Evolutionary conservation across 2,113 vertebrate genomes (phyloP), one percentile per base, ranked within the genome.

Genomic region (Entelurus aequoreus): DNA sequence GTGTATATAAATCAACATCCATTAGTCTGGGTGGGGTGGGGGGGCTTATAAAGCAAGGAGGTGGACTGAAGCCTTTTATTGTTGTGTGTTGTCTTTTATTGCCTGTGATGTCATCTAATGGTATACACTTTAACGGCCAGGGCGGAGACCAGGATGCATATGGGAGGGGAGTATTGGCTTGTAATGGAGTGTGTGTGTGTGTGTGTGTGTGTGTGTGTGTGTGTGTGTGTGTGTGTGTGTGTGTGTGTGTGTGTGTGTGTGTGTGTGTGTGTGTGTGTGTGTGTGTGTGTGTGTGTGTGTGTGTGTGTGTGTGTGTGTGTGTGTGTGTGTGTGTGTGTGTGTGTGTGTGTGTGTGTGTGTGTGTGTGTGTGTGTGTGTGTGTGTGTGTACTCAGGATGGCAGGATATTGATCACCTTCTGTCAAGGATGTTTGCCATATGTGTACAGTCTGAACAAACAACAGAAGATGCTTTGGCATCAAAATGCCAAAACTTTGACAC

Each of bases 81-180:
- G 87, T 85, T n/a, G n/a, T n/a, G n/a, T n/a, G n/a, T n/a, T 84
- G 84, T 66, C 77, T 83, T 89, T 88, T 87, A 89, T 78, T 80
- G 83, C 79, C 65, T 63, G 77, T 90, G 90, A 90, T 90, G 89
- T 92, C 90, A 91, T 90, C 81, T 78, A 84, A 86, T 76, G 80
- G 81, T 88, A 87, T 84, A 85, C 63, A 67, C 73, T 80, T 57
- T 84, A 81, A 88, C 71, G 75, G 77, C 59, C 72, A 63, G 77
- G 83, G 87, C 78, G 77, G 78, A 52, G 73, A 65, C 70, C 59
- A 75, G 60, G 42, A 46, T 75, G 81, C 64, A 68, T 60, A 67
- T 71, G 79, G 79, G 74, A 83, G 79, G 79, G 63, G 74, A 65
- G 74, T 74, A 79, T 79, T 59, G 70, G 68, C 47, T 54, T 58